Evolutionary conservation across 2,113 vertebrate species (phyloP).

Genomic region (Pithys albifrons): DNA sequence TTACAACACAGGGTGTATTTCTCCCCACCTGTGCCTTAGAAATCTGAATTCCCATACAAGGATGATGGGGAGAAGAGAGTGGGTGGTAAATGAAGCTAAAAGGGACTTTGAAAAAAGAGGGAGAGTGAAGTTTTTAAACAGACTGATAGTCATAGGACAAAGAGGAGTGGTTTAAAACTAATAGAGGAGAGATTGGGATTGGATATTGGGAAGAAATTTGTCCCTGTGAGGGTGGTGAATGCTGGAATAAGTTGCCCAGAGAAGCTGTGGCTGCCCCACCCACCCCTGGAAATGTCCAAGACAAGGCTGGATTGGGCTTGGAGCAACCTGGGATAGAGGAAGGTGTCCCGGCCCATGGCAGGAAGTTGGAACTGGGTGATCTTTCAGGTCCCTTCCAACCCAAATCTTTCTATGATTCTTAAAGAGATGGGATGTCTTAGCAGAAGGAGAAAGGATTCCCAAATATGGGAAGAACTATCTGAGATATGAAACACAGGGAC

Average conservation of each 20-base stretch:
- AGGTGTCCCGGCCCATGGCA: not conserved
- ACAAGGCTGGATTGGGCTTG: not conserved
- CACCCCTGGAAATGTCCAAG: not conserved
- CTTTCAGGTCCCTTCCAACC: not conserved
- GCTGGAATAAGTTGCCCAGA: too few relatives aligned
- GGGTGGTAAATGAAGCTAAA: not conserved
- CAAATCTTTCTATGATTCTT: not conserved
- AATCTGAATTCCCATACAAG: not conserved
- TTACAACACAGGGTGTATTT: not conserved
- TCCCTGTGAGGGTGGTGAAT: not conserved
- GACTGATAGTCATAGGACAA: not conserved
- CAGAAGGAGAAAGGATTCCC: not conserved
- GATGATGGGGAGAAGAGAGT: rapidly evolving
- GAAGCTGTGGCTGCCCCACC: not conserved
- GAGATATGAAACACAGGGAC: not conserved
- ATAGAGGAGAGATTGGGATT: not conserved
- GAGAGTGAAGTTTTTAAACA: not conserved
- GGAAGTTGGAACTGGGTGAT: too few relatives aligned
- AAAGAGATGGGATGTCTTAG: not conserved
- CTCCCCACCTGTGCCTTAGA: not conserved
- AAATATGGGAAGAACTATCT: not conserved
- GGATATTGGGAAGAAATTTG: not conserved
- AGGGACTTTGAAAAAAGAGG: not conserved
- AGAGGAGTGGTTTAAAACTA: not conserved
- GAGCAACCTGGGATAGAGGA: not conserved